Base-by-base conservation (phyloP, 2,797 vertebrate genomes). In the Orientallactaga sibirica region DNA sequence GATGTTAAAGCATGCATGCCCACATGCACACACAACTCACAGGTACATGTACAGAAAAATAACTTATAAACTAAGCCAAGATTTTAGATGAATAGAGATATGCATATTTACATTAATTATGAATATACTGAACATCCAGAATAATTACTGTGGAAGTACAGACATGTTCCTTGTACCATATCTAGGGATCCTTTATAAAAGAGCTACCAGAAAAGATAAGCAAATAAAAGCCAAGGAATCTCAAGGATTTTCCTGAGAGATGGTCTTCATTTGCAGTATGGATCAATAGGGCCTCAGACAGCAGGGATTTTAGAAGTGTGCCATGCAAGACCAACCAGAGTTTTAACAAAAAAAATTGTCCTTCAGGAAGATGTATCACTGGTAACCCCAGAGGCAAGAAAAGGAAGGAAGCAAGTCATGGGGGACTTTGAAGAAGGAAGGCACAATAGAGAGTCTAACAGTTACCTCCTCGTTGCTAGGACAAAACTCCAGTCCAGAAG, bases 111-210 rank as follows among this genome's bases (percentile, higher is more conserved):
- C 19, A 52, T 89, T 68, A 52, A n/a, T 77, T 76, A 68, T 90
- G 37, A 58, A 71, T 82, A 25, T 20, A 82, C 2, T 83, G 24
- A 91, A 78, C 33, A 70, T 22, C 1, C 22, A 93, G 88, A 58
- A 93, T 89, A 81, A 95, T 94, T 75, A 78, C 25, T 20, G 24
- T 71, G 5, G 4, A 91, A 92, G 24, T 95, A 37, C 93, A 86
- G 19, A 41, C 41, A 91, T 25, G 3, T 76, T 93, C 73, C 84
- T 81, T 7, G 88, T 0, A 0, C 19, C 29, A 88, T 10, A 78
- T 78, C 24, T 68, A 3, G 18, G 15, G 22, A 14, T 84, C 41
- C 77, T 86, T 25, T 11, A 90, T n/a, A 18, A 78, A 81, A 81
- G 67, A 88, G 22, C 16, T 78, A 27, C 68, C 48, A 83, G 4